These are phyloP conservation scores for Anoura caudifer DNA, from an alignment of 2,113 vertebrate genomes.

Conservation along the genomic window DNA sequence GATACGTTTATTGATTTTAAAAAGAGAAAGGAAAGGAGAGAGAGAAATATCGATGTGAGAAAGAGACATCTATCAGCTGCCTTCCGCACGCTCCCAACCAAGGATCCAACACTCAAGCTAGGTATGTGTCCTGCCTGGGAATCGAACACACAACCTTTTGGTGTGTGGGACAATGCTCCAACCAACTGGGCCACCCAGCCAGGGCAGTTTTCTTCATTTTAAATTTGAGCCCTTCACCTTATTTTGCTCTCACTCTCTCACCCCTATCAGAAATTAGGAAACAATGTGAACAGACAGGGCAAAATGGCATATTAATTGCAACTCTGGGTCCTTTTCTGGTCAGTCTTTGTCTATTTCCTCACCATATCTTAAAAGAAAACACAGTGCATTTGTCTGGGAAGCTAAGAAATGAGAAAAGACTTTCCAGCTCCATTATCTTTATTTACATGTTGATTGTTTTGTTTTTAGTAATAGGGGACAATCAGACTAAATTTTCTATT, in stretches of 20 bases:
- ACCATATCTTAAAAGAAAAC: not conserved
- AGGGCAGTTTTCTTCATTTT: not conserved
- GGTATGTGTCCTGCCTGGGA: too few species aligned
- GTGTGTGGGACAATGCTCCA: too few species aligned
- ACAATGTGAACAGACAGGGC: not conserved
- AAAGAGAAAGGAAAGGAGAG: too few species aligned
- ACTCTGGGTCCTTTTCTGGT: not conserved
- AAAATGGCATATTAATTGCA: not conserved
- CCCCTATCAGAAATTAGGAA: not conserved
- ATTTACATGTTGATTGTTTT: slow-evolving; percentile 1
- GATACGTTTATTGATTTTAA: too few species aligned
- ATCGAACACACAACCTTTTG: too few species aligned
- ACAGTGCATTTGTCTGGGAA: not conserved
- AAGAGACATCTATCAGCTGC: too few species aligned
- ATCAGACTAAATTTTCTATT: not conserved
- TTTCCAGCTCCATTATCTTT: slow-evolving; percentile 20
- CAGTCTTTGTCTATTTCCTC: not conserved
- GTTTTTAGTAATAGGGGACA: slow-evolving; percentile 23
- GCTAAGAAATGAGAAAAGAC: not conserved
- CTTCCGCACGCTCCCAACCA: too few species aligned
- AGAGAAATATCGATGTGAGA: too few species aligned
- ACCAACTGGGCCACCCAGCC: too few species aligned
- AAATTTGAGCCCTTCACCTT: not conserved
- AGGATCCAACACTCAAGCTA: too few species aligned
- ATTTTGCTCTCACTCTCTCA: not conserved